Conservation (phyloP, 2,888 invertebrate genomes). For the Machimus rusticus region DNA sequence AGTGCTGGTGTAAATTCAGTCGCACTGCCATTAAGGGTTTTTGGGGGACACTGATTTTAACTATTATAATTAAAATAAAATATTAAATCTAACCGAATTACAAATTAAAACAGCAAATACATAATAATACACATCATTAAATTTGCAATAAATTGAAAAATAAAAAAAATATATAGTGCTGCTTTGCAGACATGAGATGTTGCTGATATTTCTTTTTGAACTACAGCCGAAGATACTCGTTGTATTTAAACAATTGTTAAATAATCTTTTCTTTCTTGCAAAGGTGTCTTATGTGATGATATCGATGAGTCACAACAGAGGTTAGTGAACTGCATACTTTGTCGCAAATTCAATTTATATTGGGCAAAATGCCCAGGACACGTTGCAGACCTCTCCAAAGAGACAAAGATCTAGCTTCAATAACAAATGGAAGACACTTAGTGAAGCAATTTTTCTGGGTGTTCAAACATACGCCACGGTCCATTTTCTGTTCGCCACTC, state of each 20-base stretch:
- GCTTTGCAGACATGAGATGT: too few relatives aligned
- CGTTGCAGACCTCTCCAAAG: not conserved
- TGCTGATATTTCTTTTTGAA: too few relatives aligned
- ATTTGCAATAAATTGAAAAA: too few relatives aligned
- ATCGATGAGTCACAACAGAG: not conserved
- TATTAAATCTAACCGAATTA: too few relatives aligned
- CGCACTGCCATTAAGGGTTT: too few relatives aligned
- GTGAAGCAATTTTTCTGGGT: not conserved
- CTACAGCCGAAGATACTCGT: not conserved
- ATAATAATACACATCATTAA: too few relatives aligned
- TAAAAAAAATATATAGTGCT: too few relatives aligned
- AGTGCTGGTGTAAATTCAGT: too few relatives aligned
- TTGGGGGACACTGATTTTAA: too few relatives aligned
- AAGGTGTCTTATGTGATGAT: not conserved
- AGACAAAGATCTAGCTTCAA: not conserved
- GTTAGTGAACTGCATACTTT: not conserved
- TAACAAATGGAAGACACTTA: not conserved
- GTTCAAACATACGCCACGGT: not conserved
- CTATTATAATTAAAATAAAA: too few relatives aligned
- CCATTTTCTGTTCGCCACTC: not conserved
- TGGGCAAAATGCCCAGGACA: not conserved
- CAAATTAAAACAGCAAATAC: too few relatives aligned
- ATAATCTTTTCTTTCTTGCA: not conserved
- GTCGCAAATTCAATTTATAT: not conserved
- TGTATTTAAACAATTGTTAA: not conserved